phyloP scores from a whole-genome alignment of 2,888 invertebrate genomes.

The Neuroscelio doddi region DNA sequence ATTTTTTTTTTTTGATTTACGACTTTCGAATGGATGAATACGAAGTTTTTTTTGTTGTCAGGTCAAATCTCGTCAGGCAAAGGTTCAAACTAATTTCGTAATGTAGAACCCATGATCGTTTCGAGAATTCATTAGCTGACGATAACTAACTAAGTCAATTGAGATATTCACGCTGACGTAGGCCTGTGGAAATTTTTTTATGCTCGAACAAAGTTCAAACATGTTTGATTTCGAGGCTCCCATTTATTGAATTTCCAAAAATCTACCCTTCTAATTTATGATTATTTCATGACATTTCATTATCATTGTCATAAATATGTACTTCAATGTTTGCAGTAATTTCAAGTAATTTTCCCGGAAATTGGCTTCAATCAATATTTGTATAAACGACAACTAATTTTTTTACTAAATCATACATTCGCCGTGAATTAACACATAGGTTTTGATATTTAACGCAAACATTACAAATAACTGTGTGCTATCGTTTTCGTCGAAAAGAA shows the following conservation, averaged over 20 bases:
- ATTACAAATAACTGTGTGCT: not conserved
- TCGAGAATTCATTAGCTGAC: slow-evolving; percentile 63
- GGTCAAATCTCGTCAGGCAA: slow-evolving; percentile 46
- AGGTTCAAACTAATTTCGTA: slow-evolving; percentile 64
- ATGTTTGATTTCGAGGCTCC: not conserved
- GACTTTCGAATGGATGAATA: slow-evolving; percentile 54
- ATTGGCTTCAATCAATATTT: slow-evolving; percentile 19
- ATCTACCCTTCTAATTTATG: not conserved
- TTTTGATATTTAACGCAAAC: not conserved
- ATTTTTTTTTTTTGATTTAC: slow-evolving; percentile 66
- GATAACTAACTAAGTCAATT: slow-evolving; percentile 58
- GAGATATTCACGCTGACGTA: too few relatives aligned
- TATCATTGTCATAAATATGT: not conserved
- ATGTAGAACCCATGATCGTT: slow-evolving; percentile 56
- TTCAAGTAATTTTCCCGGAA: not conserved
- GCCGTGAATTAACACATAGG: not conserved
- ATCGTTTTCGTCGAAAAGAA: too few relatives aligned
- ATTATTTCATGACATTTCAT: not conserved
- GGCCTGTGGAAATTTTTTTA: not conserved
- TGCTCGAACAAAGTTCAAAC: not conserved
- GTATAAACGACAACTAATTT: slow-evolving; percentile 31
- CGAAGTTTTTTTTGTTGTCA: slow-evolving; percentile 50
- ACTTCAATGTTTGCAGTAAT: too few relatives aligned
- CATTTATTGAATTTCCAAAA: not conserved
- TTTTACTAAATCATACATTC: not conserved